phyloP scores from a whole-genome alignment of 1,140 invertebrate species.

The Bombus sylvicola region DNA sequence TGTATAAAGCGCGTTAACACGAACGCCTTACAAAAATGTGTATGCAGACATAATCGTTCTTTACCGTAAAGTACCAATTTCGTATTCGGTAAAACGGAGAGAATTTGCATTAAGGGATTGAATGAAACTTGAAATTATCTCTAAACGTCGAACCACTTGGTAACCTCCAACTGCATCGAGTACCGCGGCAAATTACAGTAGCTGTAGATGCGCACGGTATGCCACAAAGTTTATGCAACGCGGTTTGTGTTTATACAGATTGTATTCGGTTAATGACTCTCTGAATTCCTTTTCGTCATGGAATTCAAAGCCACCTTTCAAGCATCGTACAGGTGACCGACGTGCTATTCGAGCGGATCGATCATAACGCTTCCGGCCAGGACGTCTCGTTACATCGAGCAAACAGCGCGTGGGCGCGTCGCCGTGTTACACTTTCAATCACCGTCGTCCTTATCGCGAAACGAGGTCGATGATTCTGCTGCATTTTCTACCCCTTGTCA shows the following conservation, averaged over 20 bases:
- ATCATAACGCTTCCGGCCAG: slow-evolving; percentile 42
- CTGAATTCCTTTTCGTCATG: not conserved
- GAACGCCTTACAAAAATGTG: not conserved
- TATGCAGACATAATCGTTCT: not conserved
- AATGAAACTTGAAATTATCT: not conserved
- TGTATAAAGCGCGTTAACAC: not conserved
- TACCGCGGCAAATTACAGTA: not conserved
- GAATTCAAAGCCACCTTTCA: not conserved
- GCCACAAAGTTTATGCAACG: not conserved
- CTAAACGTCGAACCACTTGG: not conserved
- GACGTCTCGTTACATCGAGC: slow-evolving; percentile 41
- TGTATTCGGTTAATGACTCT: not conserved
- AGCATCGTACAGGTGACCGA: not conserved
- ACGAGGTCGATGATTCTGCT: slow-evolving; percentile 24
- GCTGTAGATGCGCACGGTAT: too few species aligned
- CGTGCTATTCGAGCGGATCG: slow-evolving; percentile 18
- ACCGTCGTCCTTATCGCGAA: slow-evolving; percentile 35
- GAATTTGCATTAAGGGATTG: not conserved
- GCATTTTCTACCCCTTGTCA: not conserved
- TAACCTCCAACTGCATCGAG: not conserved
- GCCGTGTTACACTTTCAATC: slow-evolving; percentile 43
- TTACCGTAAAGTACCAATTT: not conserved
- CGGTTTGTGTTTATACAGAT: too few species aligned
- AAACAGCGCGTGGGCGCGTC: slow-evolving; percentile 13
- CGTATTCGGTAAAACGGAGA: not conserved